Evolutionary conservation across 2,797 vertebrate species (phyloP), one percentile per base, ranked within the genome.

Genomic region (Paratrypauchen microcephalus): DNA sequence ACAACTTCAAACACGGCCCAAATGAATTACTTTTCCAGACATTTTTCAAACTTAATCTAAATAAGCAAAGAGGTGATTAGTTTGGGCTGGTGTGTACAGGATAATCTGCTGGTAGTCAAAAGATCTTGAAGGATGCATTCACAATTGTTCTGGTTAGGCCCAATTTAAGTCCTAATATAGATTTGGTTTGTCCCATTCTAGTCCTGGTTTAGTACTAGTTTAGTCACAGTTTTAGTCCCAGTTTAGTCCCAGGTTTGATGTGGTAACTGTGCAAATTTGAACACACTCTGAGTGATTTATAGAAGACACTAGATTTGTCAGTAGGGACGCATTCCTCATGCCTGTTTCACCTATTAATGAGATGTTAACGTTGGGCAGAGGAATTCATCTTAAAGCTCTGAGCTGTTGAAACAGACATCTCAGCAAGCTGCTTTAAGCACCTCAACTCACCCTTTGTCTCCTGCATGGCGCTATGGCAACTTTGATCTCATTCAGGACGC

Each of bases 21-120:
- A 83, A 89, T 87, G 60, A 83, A 92, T 86, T 72, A 71, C 84
- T 92, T 90, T 91, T 85, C 89, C 89, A 91, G 89, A 88, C 82
- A 71, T 83, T 79, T 83, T 64, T 78, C 77, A 19, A 77, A 16
- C 55, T 18, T 45, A 48, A 69, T 75, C 71, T 85, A 78, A 87
- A 86, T 86, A 70, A 70, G 74, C 73, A 70, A 67, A 18, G 4
- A 75, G 68, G 57, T 78, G 64, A 86, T 84, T 66, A 79, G 69
- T 66, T 66, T 72, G 69, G 67, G 72, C 18, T 6, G 72, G 64
- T 18, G 61, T 52, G 73, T 54, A 36, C 79, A 52, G 12, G 54
- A 23, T 75, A 74, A 82, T 73, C 41, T 62, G 36, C 71, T 79
- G 69, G 69, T 30, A 70, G 47, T 13, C 18, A 3, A 21, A 69